These are phyloP conservation scores for Xestia ashworthii DNA, from an alignment of 2,888 invertebrate genomes.

Conservation along the genomic window DNA sequence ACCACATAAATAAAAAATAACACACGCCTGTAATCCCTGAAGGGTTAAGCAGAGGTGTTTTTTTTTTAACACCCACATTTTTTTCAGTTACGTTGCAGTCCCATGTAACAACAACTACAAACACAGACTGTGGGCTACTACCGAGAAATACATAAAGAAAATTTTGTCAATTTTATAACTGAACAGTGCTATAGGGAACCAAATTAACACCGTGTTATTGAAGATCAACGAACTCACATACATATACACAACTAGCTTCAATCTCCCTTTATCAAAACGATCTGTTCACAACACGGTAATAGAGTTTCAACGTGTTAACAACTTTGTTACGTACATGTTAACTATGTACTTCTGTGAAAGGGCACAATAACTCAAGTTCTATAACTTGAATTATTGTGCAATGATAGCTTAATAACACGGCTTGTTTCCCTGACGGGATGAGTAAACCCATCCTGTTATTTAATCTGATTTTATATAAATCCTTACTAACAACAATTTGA, in stretches of 20 bases:
- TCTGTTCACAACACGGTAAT: conserved; percentile 8
- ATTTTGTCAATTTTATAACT: neutral
- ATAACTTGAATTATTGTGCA: neutral
- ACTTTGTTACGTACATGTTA: conserved; percentile 3
- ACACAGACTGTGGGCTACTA: neutral
- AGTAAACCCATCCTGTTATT: too few species aligned
- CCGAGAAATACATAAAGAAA: neutral
- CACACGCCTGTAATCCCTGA: neutral
- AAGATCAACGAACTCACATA: neutral
- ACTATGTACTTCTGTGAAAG: neutral
- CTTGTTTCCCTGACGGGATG: too few species aligned
- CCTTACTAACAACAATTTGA: too few species aligned
- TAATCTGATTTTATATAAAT: too few species aligned
- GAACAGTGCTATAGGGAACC: neutral
- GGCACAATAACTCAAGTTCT: neutral
- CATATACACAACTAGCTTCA: neutral
- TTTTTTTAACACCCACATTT: neutral
- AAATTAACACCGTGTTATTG: neutral
- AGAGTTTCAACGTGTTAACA: conserved; percentile 10
- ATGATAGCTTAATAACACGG: neutral
- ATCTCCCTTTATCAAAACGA: neutral
- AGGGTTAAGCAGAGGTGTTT: neutral
- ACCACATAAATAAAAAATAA: neutral
- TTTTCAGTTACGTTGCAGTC: neutral
- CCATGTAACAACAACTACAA: neutral